These are phyloP conservation scores for Resseliella maxima DNA, from an alignment of 2,888 invertebrate species.

Conservation along the genomic window DNA sequence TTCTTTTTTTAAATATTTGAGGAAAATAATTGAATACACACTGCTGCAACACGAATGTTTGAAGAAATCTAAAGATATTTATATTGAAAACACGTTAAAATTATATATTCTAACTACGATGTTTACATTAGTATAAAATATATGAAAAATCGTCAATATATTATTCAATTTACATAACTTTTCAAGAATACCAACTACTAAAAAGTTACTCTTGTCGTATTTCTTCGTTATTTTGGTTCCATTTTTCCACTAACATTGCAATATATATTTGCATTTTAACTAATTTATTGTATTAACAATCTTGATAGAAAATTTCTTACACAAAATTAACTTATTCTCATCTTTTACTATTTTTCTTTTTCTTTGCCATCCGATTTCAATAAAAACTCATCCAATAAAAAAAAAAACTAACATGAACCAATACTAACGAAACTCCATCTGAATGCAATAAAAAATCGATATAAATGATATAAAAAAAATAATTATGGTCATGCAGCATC, in stretches of 20 bases:
- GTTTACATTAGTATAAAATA: too few relatives aligned
- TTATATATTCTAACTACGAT: too few relatives aligned
- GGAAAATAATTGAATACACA: not conserved
- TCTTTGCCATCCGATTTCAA: conserved; percentile 68
- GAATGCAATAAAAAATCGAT: not conserved
- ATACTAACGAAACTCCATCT: not conserved
- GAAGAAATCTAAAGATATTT: too few relatives aligned
- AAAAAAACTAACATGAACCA: not conserved
- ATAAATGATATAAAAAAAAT: not conserved
- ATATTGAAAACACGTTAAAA: too few relatives aligned
- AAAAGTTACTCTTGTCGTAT: too few relatives aligned
- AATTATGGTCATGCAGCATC: conserved; percentile 75
- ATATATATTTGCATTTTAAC: too few relatives aligned
- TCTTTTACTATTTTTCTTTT: conserved; percentile 68
- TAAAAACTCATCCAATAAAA: conserved; percentile 45
- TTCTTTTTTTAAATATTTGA: not conserved
- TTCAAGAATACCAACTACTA: too few relatives aligned
- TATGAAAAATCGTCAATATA: too few relatives aligned
- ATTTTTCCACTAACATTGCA: too few relatives aligned
- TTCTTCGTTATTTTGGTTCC: too few relatives aligned
- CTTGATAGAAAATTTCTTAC: not conserved
- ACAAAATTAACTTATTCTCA: conserved; percentile 55
- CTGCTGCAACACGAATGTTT: conserved; percentile 30
- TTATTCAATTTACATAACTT: too few relatives aligned
- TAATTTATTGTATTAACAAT: not conserved